Percentiles rank a stretch among this genome's conserved stretches.
These are phyloP conservation scores for Lordiphosa andalusiaca DNA, from an alignment of 2,888 invertebrate species.

Conservation along the genomic window DNA sequence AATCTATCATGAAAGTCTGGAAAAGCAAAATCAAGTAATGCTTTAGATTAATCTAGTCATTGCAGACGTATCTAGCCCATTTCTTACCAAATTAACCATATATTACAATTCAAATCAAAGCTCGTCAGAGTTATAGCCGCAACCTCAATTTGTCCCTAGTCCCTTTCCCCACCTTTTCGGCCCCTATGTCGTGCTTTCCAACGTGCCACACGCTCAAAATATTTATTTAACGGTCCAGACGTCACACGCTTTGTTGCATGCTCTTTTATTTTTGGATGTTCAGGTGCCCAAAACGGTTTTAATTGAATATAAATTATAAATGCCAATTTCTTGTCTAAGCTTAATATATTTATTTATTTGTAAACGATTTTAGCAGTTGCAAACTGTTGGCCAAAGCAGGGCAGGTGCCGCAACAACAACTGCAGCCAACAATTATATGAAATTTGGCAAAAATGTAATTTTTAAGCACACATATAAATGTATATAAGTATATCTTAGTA, in stretches of 20 bases:
- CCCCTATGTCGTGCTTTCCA: neutral
- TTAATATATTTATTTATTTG: constrained; percentile 18
- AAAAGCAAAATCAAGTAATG: too few species aligned
- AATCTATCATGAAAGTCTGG: too few species aligned
- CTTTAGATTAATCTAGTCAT: too few species aligned
- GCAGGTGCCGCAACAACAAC: constrained; percentile 50
- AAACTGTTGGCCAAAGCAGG: constrained; percentile 38
- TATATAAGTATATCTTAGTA: constrained; percentile 14
- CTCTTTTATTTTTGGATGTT: constrained; percentile 19
- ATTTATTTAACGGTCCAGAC: constrained; percentile 28
- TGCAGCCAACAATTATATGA: constrained; percentile 66
- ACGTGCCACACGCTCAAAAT: constrained; percentile 19
- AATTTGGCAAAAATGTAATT: constrained; percentile 70
- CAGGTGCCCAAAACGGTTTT: constrained; percentile 46
- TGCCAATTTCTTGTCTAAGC: constrained; percentile 42
- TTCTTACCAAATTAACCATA: too few species aligned
- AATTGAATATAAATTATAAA: constrained; percentile 57
- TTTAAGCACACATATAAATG: constrained; percentile 34
- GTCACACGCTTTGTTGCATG: constrained; percentile 44
- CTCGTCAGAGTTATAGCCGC: too few species aligned
- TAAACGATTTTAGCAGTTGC: constrained; percentile 20
- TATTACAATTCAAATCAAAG: too few species aligned
- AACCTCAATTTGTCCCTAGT: too few species aligned
- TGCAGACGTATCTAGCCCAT: too few species aligned
- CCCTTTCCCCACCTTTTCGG: neutral